Base-by-base conservation (phyloP, 1,140 invertebrate species). In the Drosophila arizonae region DNA sequence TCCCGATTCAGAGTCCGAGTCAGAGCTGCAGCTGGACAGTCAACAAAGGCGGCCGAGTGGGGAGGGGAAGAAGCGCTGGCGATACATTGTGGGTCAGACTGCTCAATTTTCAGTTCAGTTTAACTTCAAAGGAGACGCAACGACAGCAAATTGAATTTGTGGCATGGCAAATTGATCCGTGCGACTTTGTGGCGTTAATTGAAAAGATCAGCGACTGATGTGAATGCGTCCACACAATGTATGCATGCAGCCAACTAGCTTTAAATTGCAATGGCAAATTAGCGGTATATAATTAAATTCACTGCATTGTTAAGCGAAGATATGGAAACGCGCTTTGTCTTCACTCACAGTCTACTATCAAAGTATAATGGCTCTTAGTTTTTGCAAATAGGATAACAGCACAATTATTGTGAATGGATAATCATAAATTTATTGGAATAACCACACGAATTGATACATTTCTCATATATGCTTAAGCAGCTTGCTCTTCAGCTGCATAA, bases 51-150 rank as follows among this genome's bases (percentile, higher is more conserved):
- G 57, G 10, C 21, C 11, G 28, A 30, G 26, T 11, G 13, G 6
- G 45, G 30, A 45, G 45, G 17, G n/a, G 21, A 45, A 39, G 17
- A 15, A 50, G 55, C 48, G 51, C 15, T 10, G 24, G 5, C 45
- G 45, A 71, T 63, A 75, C 75, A 82, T 65, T 71, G 74, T 64
- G 61, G 82, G 82, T 79, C 82, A 79, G 46, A 65, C 54, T 68
- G 63, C 82, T 84, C 72, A 79, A 79, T 84, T 87, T 88, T 81
- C 79, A 88, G 84, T 88, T 87, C 68, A 84, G 70, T 67, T 82
- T 87, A 82, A 77, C 79, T 74, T 88, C 72, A 74, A 82, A 76
- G 64, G 84, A 67, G 52, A 71, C 66, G 70, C 72, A 67, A 55
- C 72, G 79, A 71, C 76, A 82, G 72, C 79, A 74, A 88, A 87